Conservation (phyloP, 2,113 vertebrate genomes). For the Myotis davidii region DNA sequence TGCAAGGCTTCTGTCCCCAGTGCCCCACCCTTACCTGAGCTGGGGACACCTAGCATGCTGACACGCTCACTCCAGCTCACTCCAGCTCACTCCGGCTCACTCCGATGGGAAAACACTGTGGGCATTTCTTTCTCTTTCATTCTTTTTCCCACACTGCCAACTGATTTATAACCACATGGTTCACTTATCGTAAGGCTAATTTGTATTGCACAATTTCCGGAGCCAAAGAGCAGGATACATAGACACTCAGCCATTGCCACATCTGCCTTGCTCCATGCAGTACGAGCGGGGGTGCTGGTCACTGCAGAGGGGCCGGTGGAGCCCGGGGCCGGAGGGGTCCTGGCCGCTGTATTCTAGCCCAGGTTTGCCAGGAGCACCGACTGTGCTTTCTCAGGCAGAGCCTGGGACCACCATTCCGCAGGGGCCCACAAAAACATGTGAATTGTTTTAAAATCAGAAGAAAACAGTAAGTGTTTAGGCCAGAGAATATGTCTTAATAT, state of each 20-base stretch:
- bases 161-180: background rate
- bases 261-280: rapidly evolving
- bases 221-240: background rate
- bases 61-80: background rate
- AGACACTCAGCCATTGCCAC: background rate
- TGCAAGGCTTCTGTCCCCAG: background rate
- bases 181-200: background rate
- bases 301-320: background rate
- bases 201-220: rapidly evolving
- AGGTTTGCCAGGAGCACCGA: background rate
- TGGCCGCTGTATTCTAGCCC: background rate
- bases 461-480: background rate
- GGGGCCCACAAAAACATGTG: background rate
- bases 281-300: background rate
- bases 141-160: rapidly evolving
- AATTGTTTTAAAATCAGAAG: background rate
- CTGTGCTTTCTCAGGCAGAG: too few relatives aligned
- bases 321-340: background rate
- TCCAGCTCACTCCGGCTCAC: background rate
- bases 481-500: background rate
- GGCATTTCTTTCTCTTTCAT: background rate
- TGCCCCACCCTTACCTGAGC: background rate
- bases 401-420: background rate
- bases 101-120: background rate
- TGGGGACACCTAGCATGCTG: background rate